Base-by-base conservation (phyloP, 2,888 invertebrate genomes). In the Scaptomyza polygonia region DNA sequence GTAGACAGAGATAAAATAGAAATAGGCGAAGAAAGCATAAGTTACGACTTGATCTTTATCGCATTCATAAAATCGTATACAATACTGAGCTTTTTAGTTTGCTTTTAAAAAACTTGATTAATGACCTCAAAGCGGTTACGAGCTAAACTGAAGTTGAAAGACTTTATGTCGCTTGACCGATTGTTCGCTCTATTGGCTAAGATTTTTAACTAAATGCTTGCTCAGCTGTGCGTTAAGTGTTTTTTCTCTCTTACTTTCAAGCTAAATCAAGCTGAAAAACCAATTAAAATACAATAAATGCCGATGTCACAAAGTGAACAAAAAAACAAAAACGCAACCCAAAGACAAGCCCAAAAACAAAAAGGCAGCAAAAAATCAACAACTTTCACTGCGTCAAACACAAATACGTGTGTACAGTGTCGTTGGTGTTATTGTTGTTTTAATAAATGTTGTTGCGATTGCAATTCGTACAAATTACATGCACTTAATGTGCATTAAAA, bases 331-430 rank as follows among this genome's bases (percentile, higher is more conserved):
- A 5, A 44, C 9, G 21, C 21, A 25, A 49, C 44, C 43, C 68
- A 72, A 74, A 64, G 64, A 44, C 68, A 78, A 77, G 53, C 64
- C 62, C 63, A 72, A 79, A 68, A 63, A 58, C 58, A 56, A 71
- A 48, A 56, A 11, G 21, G 21, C 34, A 44, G 43, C 32, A 45
- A 57, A 65, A 66, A 62, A 66, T 42, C 64, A 57, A 68, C 58
- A 74, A 85, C 84, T 87, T 85, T 85, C 85, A 87, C 84, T 84
- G 54, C 52, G 61, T 58, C 68, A 65, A 68, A 67, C 32, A 48
- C 27, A 55, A 36, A 61, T 42, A 16, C 16, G 55, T 48, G 47
- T 55, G 18, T 21, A 18, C 14, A 45, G 47, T 52, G 55, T 49
- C 65, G 40, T 36, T 53, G 40, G 32, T 49, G 47, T 48, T 62